A percentile compares a stretch with the other conserved stretches of the same genome.
Conservation (phyloP, 2,113 vertebrate genomes). For the Pollimyrus isidori region DNA sequence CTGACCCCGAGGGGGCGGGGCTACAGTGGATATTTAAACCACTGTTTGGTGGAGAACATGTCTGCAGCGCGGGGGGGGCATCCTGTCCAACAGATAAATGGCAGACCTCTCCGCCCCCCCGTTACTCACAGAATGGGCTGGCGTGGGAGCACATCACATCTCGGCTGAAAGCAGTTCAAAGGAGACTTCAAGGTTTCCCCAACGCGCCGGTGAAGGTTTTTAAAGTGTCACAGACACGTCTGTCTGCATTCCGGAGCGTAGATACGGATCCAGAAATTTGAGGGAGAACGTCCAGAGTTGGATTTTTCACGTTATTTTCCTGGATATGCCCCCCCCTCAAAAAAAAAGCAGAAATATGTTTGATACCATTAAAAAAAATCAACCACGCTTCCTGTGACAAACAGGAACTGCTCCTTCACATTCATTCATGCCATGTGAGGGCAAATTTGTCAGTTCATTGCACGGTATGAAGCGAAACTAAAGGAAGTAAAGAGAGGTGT, state of each 20-base stretch:
- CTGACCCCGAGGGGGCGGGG: neutral
- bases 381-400: neutral
- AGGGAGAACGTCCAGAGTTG: neutral
- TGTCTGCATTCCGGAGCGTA: neutral
- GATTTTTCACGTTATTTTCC: neutral
- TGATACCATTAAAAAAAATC: neutral
- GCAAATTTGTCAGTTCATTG: neutral
- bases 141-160: neutral
- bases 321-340: neutral
- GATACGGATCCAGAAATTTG: neutral
- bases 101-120: neutral
- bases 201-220: neutral
- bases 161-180: neutral
- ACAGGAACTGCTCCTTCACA: neutral
- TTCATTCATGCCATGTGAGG: neutral
- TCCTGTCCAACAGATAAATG: slow-evolving; percentile 12
- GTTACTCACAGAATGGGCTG: slow-evolving; percentile 8
- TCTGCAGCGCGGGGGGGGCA: neutral
- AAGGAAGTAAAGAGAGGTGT: neutral
- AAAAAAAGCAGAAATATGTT: neutral
- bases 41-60: slow-evolving; percentile 12
- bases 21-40: slow-evolving; percentile 18
- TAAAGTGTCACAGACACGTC: neutral
- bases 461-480: neutral
- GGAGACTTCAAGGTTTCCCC: neutral